phyloP scores from a whole-genome alignment of 2,888 invertebrate species.

The Ophraella communa region DNA sequence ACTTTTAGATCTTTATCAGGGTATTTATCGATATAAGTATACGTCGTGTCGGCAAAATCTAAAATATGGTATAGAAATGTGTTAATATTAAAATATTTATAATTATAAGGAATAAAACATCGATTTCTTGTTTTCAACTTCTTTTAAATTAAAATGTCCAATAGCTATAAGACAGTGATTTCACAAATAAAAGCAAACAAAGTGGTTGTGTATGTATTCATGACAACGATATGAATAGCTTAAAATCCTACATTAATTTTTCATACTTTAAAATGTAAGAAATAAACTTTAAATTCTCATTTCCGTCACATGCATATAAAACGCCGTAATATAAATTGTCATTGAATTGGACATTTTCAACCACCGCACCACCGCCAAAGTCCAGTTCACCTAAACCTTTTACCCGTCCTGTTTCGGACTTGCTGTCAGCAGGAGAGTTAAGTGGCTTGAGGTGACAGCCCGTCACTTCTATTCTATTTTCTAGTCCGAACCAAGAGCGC shows the following conservation, averaged over 20 bases:
- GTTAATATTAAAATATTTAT: too few relatives aligned
- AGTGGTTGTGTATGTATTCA: too few relatives aligned
- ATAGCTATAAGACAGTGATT: too few relatives aligned
- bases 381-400: slow-evolving; percentile 1
- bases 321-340: neutral
- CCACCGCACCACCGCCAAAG: neutral
- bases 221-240: too few relatives aligned
- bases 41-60: neutral
- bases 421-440: slow-evolving; percentile 35
- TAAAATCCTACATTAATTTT: too few relatives aligned
- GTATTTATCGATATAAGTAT: neutral
- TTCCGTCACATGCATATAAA: neutral
- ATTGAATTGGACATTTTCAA: neutral
- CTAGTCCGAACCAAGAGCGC: slow-evolving; percentile 23
- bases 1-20: slow-evolving; percentile 14
- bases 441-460: slow-evolving; percentile 39
- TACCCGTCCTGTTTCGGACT: slow-evolving; percentile 18
- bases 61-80: neutral
- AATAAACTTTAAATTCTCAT: neutral
- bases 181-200: too few relatives aligned
- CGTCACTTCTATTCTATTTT: slow-evolving; percentile 40
- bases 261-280: too few relatives aligned
- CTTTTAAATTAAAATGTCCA: too few relatives aligned
- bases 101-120: too few relatives aligned
- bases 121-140: too few relatives aligned